These are phyloP conservation scores for Choristoneura fumiferana DNA, from an alignment of 1,140 invertebrate species.

Conservation along the genomic window DNA sequence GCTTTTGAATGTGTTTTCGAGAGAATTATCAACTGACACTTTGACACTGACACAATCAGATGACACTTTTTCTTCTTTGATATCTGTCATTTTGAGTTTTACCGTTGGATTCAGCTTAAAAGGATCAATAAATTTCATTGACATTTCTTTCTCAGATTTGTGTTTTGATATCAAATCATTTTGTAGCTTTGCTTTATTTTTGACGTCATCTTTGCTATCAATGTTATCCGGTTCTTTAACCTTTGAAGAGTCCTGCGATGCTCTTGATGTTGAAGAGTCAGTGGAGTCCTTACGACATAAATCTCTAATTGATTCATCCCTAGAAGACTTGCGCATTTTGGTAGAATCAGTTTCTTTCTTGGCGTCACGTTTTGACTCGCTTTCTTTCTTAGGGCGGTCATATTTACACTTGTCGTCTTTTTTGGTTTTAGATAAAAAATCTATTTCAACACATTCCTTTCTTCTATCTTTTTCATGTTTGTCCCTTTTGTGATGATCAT, in stretches of 20 bases:
- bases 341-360: conserved; percentile 54
- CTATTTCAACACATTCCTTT: conserved; percentile 50
- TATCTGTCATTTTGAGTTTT: conserved; percentile 47
- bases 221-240: conserved; percentile 62
- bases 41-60: conserved; percentile 34
- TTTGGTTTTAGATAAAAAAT: conserved; percentile 48
- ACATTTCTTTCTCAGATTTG: conserved; percentile 49
- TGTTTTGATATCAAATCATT: conserved; percentile 44
- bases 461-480: conserved; percentile 59
- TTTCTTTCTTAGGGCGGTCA: conserved; percentile 60
- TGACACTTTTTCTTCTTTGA: conserved; percentile 56
- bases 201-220: conserved; percentile 68
- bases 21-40: conserved; percentile 42
- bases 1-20: conserved; percentile 40
- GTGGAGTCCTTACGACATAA: conserved; percentile 75
- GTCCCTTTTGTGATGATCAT: conserved; percentile 63
- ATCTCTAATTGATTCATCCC: conserved; percentile 70
- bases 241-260: conserved; percentile 71
- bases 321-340: conserved; percentile 65
- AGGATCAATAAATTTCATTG: conserved; percentile 21
- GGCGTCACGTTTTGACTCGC: conserved; percentile 56
- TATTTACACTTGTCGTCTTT: conserved; percentile 65
- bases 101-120: conserved; percentile 29
- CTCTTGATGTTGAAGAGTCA: conserved; percentile 74
- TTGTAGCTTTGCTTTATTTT: conserved; percentile 43